A percentile compares a stretch with the other conserved stretches of the same genome.
Evolutionary conservation across 2,113 vertebrate genomes (phyloP).

Genomic region (Nanorana parkeri): DNA sequence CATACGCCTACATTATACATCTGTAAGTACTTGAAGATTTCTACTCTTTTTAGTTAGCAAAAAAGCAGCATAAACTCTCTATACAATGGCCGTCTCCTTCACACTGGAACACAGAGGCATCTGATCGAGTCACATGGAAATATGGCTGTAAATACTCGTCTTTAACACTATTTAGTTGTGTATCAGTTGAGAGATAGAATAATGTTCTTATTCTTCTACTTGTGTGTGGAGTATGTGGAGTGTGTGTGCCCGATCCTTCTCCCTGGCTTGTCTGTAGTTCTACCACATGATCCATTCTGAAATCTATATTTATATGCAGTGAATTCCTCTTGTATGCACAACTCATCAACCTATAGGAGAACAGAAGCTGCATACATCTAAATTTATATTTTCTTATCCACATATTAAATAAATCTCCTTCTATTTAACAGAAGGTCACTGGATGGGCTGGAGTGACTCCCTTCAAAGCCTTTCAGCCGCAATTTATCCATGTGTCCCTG

Average conservation of each 20-base stretch:
- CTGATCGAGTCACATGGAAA: neutral
- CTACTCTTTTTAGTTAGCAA: too few relatives aligned
- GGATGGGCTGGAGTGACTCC: neutral
- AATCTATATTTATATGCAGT: constrained; percentile 42
- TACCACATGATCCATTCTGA: constrained; percentile 21
- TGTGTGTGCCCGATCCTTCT: constrained; percentile 46
- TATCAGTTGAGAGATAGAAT: constrained; percentile 25
- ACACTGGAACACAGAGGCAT: neutral
- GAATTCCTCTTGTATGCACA: constrained; percentile 57
- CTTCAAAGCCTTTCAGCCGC: neutral
- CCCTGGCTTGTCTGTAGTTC: constrained; percentile 40
- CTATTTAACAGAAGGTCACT: neutral
- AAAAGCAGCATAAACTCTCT: too few relatives aligned
- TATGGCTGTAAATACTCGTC: constrained; percentile 24
- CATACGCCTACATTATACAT: too few relatives aligned
- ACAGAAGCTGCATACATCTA: constrained; percentile 16
- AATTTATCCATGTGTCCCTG: neutral
- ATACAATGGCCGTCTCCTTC: neutral
- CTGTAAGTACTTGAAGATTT: too few relatives aligned
- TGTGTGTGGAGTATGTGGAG: constrained; percentile 8
- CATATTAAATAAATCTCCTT: neutral
- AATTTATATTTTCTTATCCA: neutral
- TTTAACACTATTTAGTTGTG: constrained; percentile 2
- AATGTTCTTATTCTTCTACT: constrained; percentile 1
- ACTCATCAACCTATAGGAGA: neutral